Evolutionary conservation across 2,113 vertebrate species (phyloP).

Genomic region (Raja brachyura): DNA sequence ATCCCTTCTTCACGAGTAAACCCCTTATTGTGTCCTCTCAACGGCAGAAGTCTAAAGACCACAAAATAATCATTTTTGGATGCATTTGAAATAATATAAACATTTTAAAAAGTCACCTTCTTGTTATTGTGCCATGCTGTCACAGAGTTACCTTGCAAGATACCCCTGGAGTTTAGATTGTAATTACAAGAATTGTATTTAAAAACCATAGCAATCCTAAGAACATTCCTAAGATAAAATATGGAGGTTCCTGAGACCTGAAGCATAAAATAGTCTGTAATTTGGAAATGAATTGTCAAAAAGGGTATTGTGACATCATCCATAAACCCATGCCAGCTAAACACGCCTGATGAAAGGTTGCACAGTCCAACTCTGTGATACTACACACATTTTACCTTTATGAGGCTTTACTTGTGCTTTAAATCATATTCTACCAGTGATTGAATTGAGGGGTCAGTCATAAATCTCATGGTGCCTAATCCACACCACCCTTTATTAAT

Average conservation of each 20-base stretch:
- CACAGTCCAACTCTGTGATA: too few relatives aligned
- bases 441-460: too few relatives aligned
- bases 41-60: background rate
- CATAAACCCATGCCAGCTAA: background rate
- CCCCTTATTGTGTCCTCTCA: background rate
- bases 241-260: background rate
- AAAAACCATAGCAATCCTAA: background rate
- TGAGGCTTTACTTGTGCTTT: too few relatives aligned
- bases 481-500: background rate
- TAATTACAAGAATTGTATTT: background rate
- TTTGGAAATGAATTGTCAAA: background rate
- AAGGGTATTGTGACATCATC: background rate
- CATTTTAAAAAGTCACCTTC: background rate
- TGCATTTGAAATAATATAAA: background rate
- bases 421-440: too few relatives aligned
- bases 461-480: background rate
- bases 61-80: background rate
- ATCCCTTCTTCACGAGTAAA: background rate
- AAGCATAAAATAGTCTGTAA: background rate
- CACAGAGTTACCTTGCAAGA: background rate
- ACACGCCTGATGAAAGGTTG: too few relatives aligned
- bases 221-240: background rate
- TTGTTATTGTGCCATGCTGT: background rate
- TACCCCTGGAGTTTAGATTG: background rate
- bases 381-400: too few relatives aligned